Evolutionary conservation across 2,113 vertebrate species (phyloP), one percentile per base, ranked within the genome.

Genomic region (Salvelinus alpinus): DNA sequence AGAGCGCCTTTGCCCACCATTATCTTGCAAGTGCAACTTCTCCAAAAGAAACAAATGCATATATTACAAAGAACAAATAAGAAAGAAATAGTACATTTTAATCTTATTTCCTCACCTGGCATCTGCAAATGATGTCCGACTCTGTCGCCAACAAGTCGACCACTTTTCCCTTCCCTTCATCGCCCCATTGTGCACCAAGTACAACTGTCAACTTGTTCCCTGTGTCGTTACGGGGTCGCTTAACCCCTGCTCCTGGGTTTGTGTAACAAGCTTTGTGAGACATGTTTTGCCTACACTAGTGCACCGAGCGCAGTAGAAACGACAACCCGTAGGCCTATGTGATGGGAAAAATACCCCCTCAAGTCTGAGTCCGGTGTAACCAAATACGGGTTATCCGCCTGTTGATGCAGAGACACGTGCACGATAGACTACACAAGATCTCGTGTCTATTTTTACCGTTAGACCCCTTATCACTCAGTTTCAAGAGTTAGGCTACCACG

Each of bases 91-190:
- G 38, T 44, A 2, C 38, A 11, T 12, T 44, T 44, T 3, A 44
- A 31, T 31, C 16, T 68, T 20, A 4, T 68, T 9, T 38, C 16
- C 27, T 44, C 18, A 68, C 95, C 94, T 96, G 95, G 89, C 95
- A 96, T 85, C 95, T 92, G 90, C 95, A 95, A 76, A 96, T 76
- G 80, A 95, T 70, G 85, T 95, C 95, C 74, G 95, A 93, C 86
- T 96, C 94, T 72, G 93, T 94, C 69, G 95, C 95, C 86, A 96
- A 85, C 84, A 95, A 87, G 74, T 96, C 95, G 70, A 96, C 95
- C 85, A 95, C 93, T 79, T 96, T 96, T 69, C 95, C 95, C 74
- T 96, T 96, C 80, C 95, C 95, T 86, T 96, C 95, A 85, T 96
- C 95, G 57, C 95, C 95, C 95, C 95, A 96, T 74, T 96, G 95